A percentile compares a stretch with the other conserved stretches of the same genome.
These are phyloP conservation scores for Lamprotornis superbus DNA, from an alignment of 2,113 vertebrate species.

Conservation along the genomic window DNA sequence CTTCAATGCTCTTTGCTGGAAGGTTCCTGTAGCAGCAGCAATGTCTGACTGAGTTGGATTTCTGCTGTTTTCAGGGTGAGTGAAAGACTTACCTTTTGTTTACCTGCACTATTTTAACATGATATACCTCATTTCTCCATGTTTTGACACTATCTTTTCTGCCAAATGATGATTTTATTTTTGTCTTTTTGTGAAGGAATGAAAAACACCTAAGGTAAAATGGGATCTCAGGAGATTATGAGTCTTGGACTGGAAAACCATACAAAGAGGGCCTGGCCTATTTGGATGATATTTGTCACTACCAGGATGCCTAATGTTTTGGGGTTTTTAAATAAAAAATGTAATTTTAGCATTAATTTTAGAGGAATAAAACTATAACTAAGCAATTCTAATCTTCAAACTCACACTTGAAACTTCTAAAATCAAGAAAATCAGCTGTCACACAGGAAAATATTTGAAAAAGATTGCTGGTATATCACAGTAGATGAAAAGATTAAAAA, in stretches of 20 bases:
- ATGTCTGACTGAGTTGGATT: neutral
- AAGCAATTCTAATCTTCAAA: neutral
- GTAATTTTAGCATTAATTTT: slow-evolving; percentile 63
- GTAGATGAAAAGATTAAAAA: neutral
- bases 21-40: neutral
- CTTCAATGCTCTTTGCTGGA: neutral
- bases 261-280: neutral
- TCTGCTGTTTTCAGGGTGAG: slow-evolving; percentile 1
- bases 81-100: neutral
- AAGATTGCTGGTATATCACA: neutral
- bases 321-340: neutral
- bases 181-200: neutral
- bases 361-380: neutral
- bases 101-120: neutral
- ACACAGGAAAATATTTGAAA: neutral
- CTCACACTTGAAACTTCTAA: neutral
- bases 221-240: neutral
- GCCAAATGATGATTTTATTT: neutral
- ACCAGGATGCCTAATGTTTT: neutral
- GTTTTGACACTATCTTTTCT: neutral
- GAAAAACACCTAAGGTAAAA: neutral
- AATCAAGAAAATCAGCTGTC: neutral
- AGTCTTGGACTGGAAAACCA: neutral
- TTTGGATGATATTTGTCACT: slow-evolving; percentile 42
- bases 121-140: neutral